Evolutionary conservation across 2,797 vertebrate genomes (phyloP), one percentile per base, ranked within the genome.

Genomic region (Epinephelus coioides): DNA sequence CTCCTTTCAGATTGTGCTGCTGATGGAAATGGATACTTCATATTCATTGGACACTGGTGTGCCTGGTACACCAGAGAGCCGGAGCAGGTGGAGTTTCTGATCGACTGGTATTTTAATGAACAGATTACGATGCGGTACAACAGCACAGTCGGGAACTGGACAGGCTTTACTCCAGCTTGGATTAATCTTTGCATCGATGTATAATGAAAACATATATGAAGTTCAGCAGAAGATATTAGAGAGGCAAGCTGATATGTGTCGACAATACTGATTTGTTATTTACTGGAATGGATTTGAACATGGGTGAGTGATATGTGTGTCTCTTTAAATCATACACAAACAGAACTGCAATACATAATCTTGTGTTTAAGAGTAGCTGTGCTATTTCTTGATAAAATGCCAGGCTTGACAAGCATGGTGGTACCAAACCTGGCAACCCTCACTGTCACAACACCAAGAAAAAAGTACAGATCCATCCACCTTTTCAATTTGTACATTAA

Each of bases 91-190:
- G 66, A 78, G 13, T 83, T 56, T 56, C 13, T 78, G 49, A 14
- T 83, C 1, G 66, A 83, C 6, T 83, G 76, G 81, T 75, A 75
- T 38, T 75, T 83, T 5, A 79, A 75, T 50, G 23, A 46, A 21
- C 49, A 75, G 61, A 27, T 69, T 1, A 79, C 15, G 1, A 83
- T 83, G 81, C 71, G 61, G 14, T 83, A 78, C 71, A 83, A 83
- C 71, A 79, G 76, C 76, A 74, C 76, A 3, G 61, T 69, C 0
- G 50, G 81, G 50, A 44, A 56, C 0, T 78, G 55, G 76, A 65
- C 14, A 6, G 71, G 74, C 17, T 25, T 69, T n/a, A 82, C 64
- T 0, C 25, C 80, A 0, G 69, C 25, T 11, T n/a, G 74, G 74
- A 40, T 2, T 15, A 0, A 18, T 69, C 18, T 47, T 69, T 15